Percentiles rank a stretch among this genome's conserved stretches.
Evolutionary conservation across 2,797 vertebrate genomes (phyloP).

Genomic region (Rhinogobio ventralis): DNA sequence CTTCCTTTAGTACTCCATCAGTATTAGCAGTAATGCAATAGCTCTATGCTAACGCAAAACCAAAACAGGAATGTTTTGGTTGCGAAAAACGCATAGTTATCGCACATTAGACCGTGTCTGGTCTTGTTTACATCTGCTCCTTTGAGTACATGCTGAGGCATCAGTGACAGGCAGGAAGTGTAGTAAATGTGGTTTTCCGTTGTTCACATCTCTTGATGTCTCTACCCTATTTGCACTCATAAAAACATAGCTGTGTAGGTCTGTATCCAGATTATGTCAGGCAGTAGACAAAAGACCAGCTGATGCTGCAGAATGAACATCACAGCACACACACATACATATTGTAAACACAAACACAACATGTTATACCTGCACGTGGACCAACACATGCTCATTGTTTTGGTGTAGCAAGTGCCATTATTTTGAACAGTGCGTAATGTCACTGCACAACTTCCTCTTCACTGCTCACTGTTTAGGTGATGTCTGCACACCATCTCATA

Average conservation of each 20-base stretch:
- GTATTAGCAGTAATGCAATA: neutral
- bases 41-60: neutral
- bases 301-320: constrained; percentile 27
- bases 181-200: constrained; percentile 83
- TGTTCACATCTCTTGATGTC: constrained; percentile 71
- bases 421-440: neutral
- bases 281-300: constrained; percentile 8
- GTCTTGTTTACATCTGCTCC: constrained; percentile 53
- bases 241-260: constrained; percentile 24
- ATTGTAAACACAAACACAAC: constrained; percentile 37
- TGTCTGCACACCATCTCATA: constrained; percentile 55
- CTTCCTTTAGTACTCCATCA: neutral
- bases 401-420: neutral
- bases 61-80: neutral
- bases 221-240: constrained; percentile 31
- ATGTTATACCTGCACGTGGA: constrained; percentile 51
- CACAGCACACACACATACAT: neutral
- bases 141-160: constrained; percentile 55
- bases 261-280: constrained; percentile 24
- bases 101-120: neutral
- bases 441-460: constrained; percentile 35
- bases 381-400: constrained; percentile 37
- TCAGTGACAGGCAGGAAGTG: constrained; percentile 76
- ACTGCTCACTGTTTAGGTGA: neutral
- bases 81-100: constrained; percentile 17